A percentile compares a stretch with the other conserved stretches of the same genome.
phyloP scores from a whole-genome alignment of 2,888 invertebrate genomes.

The Hirtodrosophila confusa region DNA sequence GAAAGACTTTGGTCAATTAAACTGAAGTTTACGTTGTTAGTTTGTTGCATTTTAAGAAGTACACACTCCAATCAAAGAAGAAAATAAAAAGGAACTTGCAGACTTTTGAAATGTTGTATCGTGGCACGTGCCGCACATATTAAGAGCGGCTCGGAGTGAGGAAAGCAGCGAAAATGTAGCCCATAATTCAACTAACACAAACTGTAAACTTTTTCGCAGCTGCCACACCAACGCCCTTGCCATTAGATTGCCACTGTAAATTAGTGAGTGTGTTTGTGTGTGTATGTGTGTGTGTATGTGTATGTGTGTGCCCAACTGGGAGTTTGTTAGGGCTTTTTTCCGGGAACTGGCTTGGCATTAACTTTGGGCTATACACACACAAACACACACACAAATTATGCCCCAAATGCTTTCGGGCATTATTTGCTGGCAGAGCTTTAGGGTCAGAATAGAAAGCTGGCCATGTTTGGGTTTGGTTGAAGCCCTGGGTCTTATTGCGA shows the following conservation, averaged over 20 bases:
- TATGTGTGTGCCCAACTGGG: slow-evolving; percentile 15
- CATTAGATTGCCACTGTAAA: slow-evolving; percentile 43
- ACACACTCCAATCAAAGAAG: background rate
- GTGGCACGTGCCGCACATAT: slow-evolving; percentile 42
- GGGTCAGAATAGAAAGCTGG: slow-evolving; percentile 14
- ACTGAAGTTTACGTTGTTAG: background rate
- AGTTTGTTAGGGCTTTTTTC: slow-evolving; percentile 15
- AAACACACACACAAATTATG: slow-evolving; percentile 38
- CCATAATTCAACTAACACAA: slow-evolving; percentile 65
- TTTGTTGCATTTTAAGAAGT: background rate
- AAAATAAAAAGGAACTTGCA: background rate
- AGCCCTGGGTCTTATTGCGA: background rate
- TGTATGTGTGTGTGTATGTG: slow-evolving; percentile 5
- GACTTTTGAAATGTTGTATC: slow-evolving; percentile 6
- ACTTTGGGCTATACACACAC: too few relatives aligned
- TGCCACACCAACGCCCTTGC: slow-evolving; percentile 22
- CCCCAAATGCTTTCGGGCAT: slow-evolving; percentile 35
- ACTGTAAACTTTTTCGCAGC: slow-evolving; percentile 58
- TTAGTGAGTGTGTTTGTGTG: slow-evolving; percentile 32
- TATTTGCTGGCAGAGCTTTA: slow-evolving; percentile 25
- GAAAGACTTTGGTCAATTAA: slow-evolving; percentile 21
- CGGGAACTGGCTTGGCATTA: slow-evolving; percentile 1
- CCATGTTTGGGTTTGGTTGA: slow-evolving; percentile 7
- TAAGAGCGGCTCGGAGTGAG: slow-evolving; percentile 6
- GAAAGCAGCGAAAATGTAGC: slow-evolving; percentile 30